Conservation (phyloP, 2,113 vertebrate species). For the Aspiorhynchus laticeps region DNA sequence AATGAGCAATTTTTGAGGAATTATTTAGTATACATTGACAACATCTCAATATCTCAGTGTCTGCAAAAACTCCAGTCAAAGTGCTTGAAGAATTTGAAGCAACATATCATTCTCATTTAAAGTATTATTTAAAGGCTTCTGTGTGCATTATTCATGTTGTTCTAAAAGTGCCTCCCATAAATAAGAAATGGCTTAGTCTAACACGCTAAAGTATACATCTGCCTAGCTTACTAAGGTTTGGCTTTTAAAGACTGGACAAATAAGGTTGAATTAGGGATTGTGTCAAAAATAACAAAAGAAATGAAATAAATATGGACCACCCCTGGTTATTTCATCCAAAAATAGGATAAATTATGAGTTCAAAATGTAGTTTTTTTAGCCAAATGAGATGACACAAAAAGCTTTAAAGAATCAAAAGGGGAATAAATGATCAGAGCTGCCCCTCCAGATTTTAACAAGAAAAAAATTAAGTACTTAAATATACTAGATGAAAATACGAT, state of each 20-base stretch:
- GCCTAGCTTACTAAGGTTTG: constrained; percentile 9
- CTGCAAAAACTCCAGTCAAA: background rate
- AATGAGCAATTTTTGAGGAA: background rate
- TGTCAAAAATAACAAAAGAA: constrained; percentile 15
- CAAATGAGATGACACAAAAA: background rate
- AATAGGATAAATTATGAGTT: background rate
- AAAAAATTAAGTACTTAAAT: background rate
- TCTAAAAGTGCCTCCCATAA: constrained; percentile 34
- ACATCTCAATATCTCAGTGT: background rate
- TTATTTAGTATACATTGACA: background rate
- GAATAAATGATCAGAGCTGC: background rate
- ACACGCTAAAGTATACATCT: constrained; percentile 46
- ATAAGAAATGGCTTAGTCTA: constrained; percentile 46
- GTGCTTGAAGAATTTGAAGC: constrained; percentile 10
- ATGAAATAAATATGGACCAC: constrained; percentile 4
- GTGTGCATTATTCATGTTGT: constrained; percentile 46
- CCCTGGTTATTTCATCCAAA: background rate
- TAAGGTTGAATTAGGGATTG: background rate
- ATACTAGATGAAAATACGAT: background rate
- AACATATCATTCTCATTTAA: constrained; percentile 7
- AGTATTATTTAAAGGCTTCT: constrained; percentile 48
- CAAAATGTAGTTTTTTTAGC: background rate
- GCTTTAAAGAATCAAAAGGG: background rate
- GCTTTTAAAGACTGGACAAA: constrained; percentile 30
- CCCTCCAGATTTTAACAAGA: background rate